Evolutionary conservation across 2,888 invertebrate species (phyloP), one percentile per base, ranked within the genome.

Genomic region (Dioctria linearis): DNA sequence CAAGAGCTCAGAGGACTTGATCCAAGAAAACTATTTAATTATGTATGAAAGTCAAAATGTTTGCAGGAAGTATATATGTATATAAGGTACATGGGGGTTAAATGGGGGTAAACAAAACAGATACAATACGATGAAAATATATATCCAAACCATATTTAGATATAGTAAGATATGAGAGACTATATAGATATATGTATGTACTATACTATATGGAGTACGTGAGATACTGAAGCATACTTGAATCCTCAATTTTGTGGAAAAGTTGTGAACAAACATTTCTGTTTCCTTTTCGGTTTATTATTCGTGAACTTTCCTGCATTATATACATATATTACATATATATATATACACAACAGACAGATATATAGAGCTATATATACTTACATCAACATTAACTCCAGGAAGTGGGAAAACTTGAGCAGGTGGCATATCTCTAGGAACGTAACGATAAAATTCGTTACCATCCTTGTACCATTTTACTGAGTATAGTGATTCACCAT

Each of bases 391-490:
- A 85, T 93, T 93, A 81, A 96, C 94, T 84, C 96, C 96, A 0
- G 94, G 94, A 84, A 95, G 90, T 78, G 92, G 91, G 88, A 96
- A 96, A 85, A 94, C 93, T 88, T 95, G 93, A 59, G 94, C 93
- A 2, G 95, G 95, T 81, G 96, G 96, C 86, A 91, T 91, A 88
- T 96, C 95, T 78, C 94, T 91, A 37, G 96, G 96, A 84, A 96
- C 94, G 89, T 93, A 96, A 83, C 96, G 91, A 90, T 95, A 96
- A 90, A 96, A 96, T 90, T 96, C 96, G 88, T 94, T 93, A 84
- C 95, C 96, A 87, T 96, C 95, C 88, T 96, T 96, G 90, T 96
- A 96, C 96, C 96, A 96, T 90, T 96, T 96, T 85, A 96, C 96
- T 49, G 96, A 95, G 89, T 96, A 96, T 69, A 96, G 91, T 73